These are phyloP conservation scores for Eristalinus sepulchralis DNA, from an alignment of 2,888 invertebrate genomes.

Conservation along the genomic window DNA sequence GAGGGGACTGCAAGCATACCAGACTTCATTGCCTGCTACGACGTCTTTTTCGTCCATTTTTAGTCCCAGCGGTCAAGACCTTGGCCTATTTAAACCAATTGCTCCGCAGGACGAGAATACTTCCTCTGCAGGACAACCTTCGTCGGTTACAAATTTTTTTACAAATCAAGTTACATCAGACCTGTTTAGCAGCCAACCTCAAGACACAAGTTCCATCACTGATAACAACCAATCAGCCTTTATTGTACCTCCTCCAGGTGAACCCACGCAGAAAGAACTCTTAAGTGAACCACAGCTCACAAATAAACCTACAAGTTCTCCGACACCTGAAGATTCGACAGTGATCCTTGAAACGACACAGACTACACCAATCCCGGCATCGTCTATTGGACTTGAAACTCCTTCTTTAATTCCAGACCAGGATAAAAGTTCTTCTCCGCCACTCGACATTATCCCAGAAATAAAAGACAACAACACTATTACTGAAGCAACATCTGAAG, in stretches of 20 bases:
- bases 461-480: not conserved
- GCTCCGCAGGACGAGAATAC: not conserved
- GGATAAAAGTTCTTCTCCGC: not conserved
- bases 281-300: not conserved
- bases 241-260: not conserved
- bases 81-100: slow-evolving; percentile 23
- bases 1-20: slow-evolving; percentile 39
- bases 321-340: not conserved
- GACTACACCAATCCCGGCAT: not conserved
- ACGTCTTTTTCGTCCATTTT: slow-evolving; percentile 41
- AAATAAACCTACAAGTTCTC: not conserved
- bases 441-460: not conserved
- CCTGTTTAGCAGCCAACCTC: not conserved
- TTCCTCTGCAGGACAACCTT: not conserved
- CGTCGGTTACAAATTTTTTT: slow-evolving; percentile 18
- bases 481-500: not conserved
- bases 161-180: not conserved
- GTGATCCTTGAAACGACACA: not conserved
- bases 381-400: not conserved
- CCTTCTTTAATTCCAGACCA: not conserved
- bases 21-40: slow-evolving; percentile 22
- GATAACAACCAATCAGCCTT: not conserved
- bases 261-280: not conserved
- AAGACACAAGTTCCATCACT: not conserved
- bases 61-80: slow-evolving; percentile 32